Evolutionary conservation across 1,140 invertebrate species (phyloP).

Genomic region (Pseudomyrmex gracilis): DNA sequence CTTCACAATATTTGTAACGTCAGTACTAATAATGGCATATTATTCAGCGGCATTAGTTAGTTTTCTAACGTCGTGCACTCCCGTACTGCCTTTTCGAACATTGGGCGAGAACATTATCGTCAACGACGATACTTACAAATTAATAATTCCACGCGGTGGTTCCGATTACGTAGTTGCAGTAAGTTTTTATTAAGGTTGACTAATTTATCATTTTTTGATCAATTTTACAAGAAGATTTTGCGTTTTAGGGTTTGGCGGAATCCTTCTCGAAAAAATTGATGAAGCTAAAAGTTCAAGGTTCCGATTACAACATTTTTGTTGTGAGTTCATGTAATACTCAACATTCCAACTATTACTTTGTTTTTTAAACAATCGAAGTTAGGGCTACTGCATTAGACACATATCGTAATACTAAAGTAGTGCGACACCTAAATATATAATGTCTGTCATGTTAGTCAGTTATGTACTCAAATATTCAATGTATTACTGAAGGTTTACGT

Average conservation of each 20-base stretch:
- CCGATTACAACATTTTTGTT: slow-evolving; percentile 64
- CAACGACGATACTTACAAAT: slow-evolving; percentile 61
- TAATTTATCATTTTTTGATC: too few species aligned
- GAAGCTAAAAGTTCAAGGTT: not conserved
- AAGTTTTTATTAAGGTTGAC: slow-evolving; percentile 27
- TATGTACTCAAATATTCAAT: not conserved
- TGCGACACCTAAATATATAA: not conserved
- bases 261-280: too few species aligned
- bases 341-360: slow-evolving; percentile 19
- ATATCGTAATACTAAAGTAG: too few species aligned
- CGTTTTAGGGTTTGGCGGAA: too few species aligned
- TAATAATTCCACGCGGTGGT: slow-evolving; percentile 46
- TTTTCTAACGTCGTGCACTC: slow-evolving; percentile 64
- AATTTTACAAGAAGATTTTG: too few species aligned
- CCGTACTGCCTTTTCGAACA: slow-evolving; percentile 64
- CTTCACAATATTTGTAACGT: slow-evolving; percentile 41
- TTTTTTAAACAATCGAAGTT: not conserved
- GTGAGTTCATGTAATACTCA: not conserved
- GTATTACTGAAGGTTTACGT: too few species aligned
- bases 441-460: not conserved
- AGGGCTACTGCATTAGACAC: not conserved
- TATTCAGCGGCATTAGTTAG: slow-evolving; percentile 70
- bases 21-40: slow-evolving; percentile 31
- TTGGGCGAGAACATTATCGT: slow-evolving; percentile 67
- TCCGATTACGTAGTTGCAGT: slow-evolving; percentile 29